Evolutionary conservation across 1,140 invertebrate genomes (phyloP), one percentile per base, ranked within the genome.

Genomic region (Globodera rostochiensis): DNA sequence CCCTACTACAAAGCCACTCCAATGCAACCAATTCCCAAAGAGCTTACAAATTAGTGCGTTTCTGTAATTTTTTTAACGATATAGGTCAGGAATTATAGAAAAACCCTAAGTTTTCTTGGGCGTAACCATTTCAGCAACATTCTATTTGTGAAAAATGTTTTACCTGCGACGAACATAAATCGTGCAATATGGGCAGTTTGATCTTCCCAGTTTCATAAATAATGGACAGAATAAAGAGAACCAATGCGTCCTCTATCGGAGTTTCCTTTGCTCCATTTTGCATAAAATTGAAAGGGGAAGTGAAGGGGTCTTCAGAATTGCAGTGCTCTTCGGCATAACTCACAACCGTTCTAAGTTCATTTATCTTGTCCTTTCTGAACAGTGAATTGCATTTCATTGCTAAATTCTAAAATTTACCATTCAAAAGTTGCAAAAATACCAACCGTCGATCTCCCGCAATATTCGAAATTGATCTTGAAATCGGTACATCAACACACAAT

Each of bases 401-500:
- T 47, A 77, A 77, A 77, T 67, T 74, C 15, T 25, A 64, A 8
- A 66, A 4, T 74, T 9, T 8, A 4, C 6, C 49, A 46, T 9
- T 74, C 25, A 6, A 78, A 75, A 60, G 19, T 11, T 1, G 15
- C 5, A 53, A 76, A 60, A 50, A 49, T 13, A 3, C 7, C 8
- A 36, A 82, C 80, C 79, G 70, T 83, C 73, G 7, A 82, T 67
- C 57, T 71, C 50, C 50, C 80, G 19, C n/a, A 80, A 66, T 11
- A 82, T 57, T 49, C 80, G 66, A 47, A 81, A 81, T 36, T 82
- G 80, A 71, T 82, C 80, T 49, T 53, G 53, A 74, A 82, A 82
- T 19, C 73, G 50, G 36, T 99, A 92, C 89, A 93, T 98, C 88
- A 98, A 91, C 75, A 97, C 93, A 90, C 97, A 99, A 86, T 93